phyloP scores from a whole-genome alignment of 2,797 vertebrate genomes.

The Discoglossus pictus region DNA sequence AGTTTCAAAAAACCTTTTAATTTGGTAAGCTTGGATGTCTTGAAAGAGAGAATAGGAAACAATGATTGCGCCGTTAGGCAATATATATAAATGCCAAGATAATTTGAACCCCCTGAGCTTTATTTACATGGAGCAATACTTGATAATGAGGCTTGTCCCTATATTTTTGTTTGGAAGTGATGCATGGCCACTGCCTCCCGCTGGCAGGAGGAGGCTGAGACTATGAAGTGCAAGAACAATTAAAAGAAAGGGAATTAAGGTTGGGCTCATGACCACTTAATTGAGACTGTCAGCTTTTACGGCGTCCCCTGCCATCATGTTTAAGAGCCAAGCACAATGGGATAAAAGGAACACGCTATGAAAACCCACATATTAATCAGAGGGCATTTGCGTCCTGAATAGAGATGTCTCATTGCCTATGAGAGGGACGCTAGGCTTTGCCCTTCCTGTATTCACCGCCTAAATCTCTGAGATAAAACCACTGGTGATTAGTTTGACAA shows the following conservation, averaged over 20 bases:
- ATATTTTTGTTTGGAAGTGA: conserved; percentile 15
- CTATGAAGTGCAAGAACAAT: conserved; percentile 41
- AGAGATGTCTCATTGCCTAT: conserved; percentile 62
- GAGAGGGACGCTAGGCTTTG: conserved; percentile 33
- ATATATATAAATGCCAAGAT: conserved; percentile 55
- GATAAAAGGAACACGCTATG: conserved; percentile 55
- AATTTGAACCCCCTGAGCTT: conserved; percentile 54
- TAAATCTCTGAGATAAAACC: conserved; percentile 4
- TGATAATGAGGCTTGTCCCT: conserved; percentile 55
- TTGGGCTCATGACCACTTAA: conserved; percentile 71
- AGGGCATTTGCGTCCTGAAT: conserved; percentile 65
- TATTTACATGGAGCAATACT: conserved; percentile 55
- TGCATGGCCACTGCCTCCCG: conserved; percentile 41
- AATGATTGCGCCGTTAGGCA: conserved; percentile 66
- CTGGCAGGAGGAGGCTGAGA: conserved; percentile 55
- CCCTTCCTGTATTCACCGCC: conserved; percentile 34
- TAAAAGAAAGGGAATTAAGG: conserved; percentile 58
- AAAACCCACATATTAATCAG: conserved; percentile 63
- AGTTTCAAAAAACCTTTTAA: conserved; percentile 77
- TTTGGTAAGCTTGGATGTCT: conserved; percentile 75
- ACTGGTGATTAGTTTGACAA: conserved; percentile 1
- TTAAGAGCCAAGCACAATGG: conserved; percentile 64
- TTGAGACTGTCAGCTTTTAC: conserved; percentile 66
- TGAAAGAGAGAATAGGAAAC: conserved; percentile 56
- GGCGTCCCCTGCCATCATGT: conserved; percentile 65